Conservation (phyloP, 2,888 invertebrate genomes). For the Masnerella sp. region DNA sequence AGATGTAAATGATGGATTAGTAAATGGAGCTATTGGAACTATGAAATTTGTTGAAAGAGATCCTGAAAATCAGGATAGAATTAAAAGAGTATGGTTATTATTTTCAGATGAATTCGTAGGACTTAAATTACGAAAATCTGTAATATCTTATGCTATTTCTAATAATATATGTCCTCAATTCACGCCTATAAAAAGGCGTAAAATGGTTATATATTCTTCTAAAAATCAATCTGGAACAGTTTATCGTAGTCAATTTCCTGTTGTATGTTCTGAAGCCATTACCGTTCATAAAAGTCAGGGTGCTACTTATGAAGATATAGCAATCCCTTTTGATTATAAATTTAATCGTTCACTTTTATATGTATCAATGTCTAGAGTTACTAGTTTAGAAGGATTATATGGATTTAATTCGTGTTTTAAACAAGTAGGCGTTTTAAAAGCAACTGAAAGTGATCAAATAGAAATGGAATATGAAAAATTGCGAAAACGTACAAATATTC, state of each 20-base stretch:
- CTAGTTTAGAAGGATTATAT: constrained; percentile 33
- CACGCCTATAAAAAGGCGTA: constrained; percentile 11
- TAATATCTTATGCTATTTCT: constrained; percentile 4
- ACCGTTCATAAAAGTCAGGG: constrained; percentile 41
- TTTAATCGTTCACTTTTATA: constrained; percentile 38
- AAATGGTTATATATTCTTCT: neutral
- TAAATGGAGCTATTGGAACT: constrained; percentile 34
- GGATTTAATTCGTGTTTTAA: constrained; percentile 2
- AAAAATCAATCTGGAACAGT: neutral
- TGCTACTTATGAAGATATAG: constrained; percentile 33
- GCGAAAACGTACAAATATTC: constrained; percentile 8
- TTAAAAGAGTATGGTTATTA: constrained; percentile 17
- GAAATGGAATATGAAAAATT: constrained; percentile 37
- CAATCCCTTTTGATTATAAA: constrained; percentile 34
- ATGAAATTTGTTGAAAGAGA: constrained; percentile 22
- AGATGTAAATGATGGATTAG: too few species aligned
- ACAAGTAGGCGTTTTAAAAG: constrained; percentile 2
- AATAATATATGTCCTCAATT: neutral
- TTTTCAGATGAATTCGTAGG: constrained; percentile 24
- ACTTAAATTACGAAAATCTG: constrained; percentile 9
- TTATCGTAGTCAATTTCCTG: constrained; percentile 36
- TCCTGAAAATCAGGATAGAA: constrained; percentile 14
- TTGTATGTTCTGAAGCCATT: constrained; percentile 40
- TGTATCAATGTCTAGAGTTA: constrained; percentile 41
- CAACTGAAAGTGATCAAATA: constrained; percentile 30